phyloP scores from a whole-genome alignment of 1,140 invertebrate genomes.

The Eupeodes corollae region DNA sequence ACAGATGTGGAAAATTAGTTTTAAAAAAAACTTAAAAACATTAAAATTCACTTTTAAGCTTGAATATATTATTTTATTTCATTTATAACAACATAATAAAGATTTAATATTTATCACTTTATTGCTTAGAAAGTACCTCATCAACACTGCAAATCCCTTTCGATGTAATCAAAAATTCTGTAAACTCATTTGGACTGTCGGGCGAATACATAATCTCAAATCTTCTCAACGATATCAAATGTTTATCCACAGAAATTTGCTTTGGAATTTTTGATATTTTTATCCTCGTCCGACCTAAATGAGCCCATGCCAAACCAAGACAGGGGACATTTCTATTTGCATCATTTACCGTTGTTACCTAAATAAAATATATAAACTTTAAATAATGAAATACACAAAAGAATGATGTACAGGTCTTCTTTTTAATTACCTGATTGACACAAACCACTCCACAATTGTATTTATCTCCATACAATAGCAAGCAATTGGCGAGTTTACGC shows the following conservation, averaged over 20 bases:
- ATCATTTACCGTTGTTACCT: slow-evolving; percentile 27
- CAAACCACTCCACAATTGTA: slow-evolving; percentile 51
- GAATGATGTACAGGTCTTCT: slow-evolving; percentile 4
- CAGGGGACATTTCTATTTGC: slow-evolving; percentile 38
- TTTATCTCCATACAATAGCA: slow-evolving; percentile 46
- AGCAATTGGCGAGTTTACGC: slow-evolving; percentile 42
- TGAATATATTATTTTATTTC: no score
- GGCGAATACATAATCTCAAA: slow-evolving; percentile 38
- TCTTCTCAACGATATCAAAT: slow-evolving; percentile 19
- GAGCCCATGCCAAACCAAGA: slow-evolving; percentile 57
- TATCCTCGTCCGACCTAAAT: slow-evolving; percentile 53
- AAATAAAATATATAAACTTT: slow-evolving; percentile 29
- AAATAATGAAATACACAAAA: slow-evolving; percentile 3
- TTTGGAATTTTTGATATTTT: slow-evolving; percentile 40
- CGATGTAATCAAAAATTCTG: slow-evolving; percentile 29
- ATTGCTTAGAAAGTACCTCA: no score
- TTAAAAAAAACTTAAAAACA: no score
- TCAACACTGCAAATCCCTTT: slow-evolving; percentile 8
- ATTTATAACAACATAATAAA: no score
- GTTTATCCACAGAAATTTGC: slow-evolving; percentile 16
- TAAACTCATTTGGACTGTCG: slow-evolving; percentile 29
- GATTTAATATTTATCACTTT: no score
- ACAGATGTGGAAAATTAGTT: no score
- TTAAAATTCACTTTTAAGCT: no score
- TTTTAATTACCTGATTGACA: slow-evolving; percentile 57